Conservation (phyloP, 2,797 vertebrate species). For the Liasis olivaceus region DNA sequence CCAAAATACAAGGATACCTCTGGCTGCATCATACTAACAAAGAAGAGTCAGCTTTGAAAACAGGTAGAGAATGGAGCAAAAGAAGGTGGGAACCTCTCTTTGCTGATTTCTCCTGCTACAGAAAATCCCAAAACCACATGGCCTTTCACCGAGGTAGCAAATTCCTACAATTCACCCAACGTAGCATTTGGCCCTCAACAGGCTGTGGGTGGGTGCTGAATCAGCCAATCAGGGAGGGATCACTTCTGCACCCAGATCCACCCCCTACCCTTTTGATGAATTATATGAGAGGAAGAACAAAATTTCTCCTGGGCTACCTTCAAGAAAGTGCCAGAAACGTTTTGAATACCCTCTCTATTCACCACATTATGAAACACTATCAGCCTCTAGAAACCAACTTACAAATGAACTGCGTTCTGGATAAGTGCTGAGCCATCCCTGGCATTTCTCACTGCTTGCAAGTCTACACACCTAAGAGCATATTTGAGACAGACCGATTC, state of each 20-base stretch:
- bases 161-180: not conserved
- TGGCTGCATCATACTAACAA: too few species aligned
- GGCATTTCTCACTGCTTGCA: too few species aligned
- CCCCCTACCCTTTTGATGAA: not conserved
- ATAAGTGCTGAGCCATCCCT: too few species aligned
- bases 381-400: too few species aligned
- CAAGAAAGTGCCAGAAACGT: not conserved
- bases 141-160: not conserved
- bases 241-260: not conserved
- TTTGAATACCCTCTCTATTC: not conserved
- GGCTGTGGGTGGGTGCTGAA: too few species aligned
- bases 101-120: not conserved
- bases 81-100: too few species aligned
- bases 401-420: too few species aligned
- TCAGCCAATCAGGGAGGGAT: not conserved
- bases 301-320: rapidly evolving
- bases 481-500: not conserved
- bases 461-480: too few species aligned
- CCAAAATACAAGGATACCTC: too few species aligned
- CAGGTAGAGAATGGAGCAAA: too few species aligned
- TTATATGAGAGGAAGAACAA: not conserved
- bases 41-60: too few species aligned
- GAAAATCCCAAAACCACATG: not conserved
- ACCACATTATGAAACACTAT: too few species aligned
- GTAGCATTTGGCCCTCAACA: not conserved